Percentiles rank a stretch among this genome's conserved stretches.
These are phyloP conservation scores for Drosophila siamana DNA, from an alignment of 2,888 invertebrate species.

Conservation along the genomic window DNA sequence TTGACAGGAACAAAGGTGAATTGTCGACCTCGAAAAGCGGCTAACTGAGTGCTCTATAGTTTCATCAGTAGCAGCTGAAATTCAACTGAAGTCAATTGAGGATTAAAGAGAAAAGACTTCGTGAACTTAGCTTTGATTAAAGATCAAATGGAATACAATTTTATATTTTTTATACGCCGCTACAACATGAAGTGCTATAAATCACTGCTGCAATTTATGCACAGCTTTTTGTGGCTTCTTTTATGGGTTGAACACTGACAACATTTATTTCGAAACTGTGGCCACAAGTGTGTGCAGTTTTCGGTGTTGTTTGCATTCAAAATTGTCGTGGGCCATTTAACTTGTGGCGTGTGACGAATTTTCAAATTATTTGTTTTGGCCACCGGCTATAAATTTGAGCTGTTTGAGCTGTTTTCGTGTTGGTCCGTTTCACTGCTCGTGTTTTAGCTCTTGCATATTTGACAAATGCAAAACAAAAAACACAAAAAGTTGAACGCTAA, in stretches of 20 bases:
- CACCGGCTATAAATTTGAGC: constrained; percentile 67
- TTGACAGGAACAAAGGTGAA: constrained; percentile 38
- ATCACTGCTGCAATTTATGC: no score
- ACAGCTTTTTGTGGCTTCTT: no score
- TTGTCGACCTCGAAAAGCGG: constrained; percentile 22
- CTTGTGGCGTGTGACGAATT: constrained; percentile 77
- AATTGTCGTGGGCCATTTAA: constrained; percentile 33
- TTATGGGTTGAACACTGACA: no score
- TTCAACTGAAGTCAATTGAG: background rate
- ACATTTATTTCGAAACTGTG: background rate
- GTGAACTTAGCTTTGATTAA: no score
- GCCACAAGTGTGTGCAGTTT: constrained; percentile 3
- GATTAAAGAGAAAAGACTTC: no score
- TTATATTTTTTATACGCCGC: no score
- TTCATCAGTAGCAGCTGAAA: background rate
- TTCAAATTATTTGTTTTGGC: constrained; percentile 79
- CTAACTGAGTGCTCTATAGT: constrained; percentile 29
- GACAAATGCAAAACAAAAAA: constrained; percentile 49
- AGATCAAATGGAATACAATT: no score
- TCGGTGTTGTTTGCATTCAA: constrained; percentile 5
- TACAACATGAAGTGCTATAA: background rate
- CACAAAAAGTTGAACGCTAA: constrained; percentile 3
- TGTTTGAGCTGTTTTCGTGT: constrained; percentile 70
- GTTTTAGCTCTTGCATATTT: constrained; percentile 66
- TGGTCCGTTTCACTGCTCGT: constrained; percentile 42